Conservation (phyloP, 2,888 invertebrate genomes). For the Cataglyphis albicans region DNA sequence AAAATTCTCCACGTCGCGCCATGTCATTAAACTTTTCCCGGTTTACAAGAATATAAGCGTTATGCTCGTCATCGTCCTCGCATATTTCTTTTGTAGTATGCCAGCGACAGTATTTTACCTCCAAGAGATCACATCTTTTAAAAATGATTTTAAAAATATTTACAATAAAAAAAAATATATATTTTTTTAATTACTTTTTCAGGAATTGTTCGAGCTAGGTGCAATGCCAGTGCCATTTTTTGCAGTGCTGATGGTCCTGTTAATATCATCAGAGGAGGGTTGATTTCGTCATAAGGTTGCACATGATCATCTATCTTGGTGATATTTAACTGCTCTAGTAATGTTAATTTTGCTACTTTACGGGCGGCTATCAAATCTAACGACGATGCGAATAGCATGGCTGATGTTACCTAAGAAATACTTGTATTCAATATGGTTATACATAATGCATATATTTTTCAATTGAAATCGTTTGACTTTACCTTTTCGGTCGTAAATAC, state of each 20-base stretch:
- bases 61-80: constrained; percentile 77
- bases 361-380: constrained; percentile 78
- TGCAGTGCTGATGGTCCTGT: constrained; percentile 85
- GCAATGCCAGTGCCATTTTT: constrained; percentile 80
- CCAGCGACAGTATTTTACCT: constrained; percentile 82
- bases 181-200: constrained; percentile 71
- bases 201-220: constrained; percentile 75
- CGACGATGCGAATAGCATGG: constrained; percentile 79
- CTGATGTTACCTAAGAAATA: constrained; percentile 78
- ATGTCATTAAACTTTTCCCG: constrained; percentile 83
- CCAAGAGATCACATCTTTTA: not conserved
- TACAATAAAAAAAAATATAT: not conserved
- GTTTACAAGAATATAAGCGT: constrained; percentile 81
- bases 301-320: constrained; percentile 82
- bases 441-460: not conserved
- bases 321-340: constrained; percentile 82
- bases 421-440: not conserved
- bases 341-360: constrained; percentile 79
- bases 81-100: constrained; percentile 83
- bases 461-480: constrained; percentile 28
- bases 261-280: constrained; percentile 84
- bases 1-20: constrained; percentile 84
- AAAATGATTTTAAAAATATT: not conserved
- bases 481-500: constrained; percentile 82
- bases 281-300: constrained; percentile 81